Conservation (phyloP, 1,140 invertebrate species). For the Helicoverpa zea region DNA sequence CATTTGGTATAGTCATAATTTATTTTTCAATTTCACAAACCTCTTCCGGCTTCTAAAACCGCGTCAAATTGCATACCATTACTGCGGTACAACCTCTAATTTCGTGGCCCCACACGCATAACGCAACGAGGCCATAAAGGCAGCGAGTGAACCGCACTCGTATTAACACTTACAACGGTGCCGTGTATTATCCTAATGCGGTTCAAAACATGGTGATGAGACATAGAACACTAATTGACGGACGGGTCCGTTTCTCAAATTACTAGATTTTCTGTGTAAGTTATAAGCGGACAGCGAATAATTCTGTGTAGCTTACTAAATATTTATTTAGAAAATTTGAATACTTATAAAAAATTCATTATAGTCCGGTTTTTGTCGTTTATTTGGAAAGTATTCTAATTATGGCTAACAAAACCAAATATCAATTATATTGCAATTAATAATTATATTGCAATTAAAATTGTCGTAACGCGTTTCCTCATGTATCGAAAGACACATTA, state of each 20-base stretch:
- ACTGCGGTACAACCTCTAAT: neutral
- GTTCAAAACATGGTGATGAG: constrained; percentile 59
- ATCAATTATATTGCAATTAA: no score
- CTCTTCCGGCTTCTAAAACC: neutral
- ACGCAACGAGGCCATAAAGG: constrained; percentile 12
- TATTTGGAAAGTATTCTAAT: no score
- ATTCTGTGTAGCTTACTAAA: no score
- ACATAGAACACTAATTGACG: constrained; percentile 62
- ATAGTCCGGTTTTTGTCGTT: no score
- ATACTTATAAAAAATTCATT: no score
- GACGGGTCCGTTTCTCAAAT: constrained; percentile 60
- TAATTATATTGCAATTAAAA: no score
- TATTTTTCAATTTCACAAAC: neutral
- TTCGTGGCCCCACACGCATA: constrained; percentile 9
- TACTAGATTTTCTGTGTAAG: constrained; percentile 47
- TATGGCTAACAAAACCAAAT: no score
- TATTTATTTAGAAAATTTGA: no score
- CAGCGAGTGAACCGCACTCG: neutral
- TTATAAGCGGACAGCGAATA: constrained; percentile 15
- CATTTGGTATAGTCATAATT: neutral
- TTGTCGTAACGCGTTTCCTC: no score
- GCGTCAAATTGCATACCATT: constrained; percentile 1
- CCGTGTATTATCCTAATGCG: constrained; percentile 25
- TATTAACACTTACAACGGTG: constrained; percentile 39
- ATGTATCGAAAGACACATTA: no score